phyloP scores from a whole-genome alignment of 2,888 invertebrate species.

The Drosophila diplacantha region DNA sequence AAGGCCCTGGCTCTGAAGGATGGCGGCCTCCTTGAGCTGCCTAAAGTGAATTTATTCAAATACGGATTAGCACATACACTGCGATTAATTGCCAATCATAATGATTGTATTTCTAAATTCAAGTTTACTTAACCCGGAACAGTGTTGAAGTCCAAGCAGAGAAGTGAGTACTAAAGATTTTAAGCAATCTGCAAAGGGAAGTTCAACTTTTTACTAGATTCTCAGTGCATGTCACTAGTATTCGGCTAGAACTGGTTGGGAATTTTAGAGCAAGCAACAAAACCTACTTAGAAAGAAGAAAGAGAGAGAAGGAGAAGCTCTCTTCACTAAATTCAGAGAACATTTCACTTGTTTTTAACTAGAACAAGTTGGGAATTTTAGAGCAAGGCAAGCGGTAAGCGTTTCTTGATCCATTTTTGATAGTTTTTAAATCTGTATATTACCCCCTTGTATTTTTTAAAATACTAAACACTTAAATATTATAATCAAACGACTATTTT shows the following conservation, averaged over 20 bases:
- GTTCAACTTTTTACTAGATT: too few species aligned
- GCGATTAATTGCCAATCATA: neutral
- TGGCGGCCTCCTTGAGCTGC: neutral
- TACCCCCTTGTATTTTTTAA: neutral
- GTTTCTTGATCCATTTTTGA: neutral
- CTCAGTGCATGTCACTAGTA: too few species aligned
- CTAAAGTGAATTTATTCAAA: conserved; percentile 6
- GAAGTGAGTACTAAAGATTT: too few species aligned
- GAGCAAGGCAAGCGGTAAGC: neutral
- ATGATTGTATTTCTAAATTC: neutral
- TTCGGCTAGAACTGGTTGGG: too few species aligned
- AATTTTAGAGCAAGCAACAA: too few species aligned
- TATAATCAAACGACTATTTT: rapidly evolving
- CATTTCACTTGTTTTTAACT: too few species aligned
- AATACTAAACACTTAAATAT: neutral
- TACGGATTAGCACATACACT: neutral
- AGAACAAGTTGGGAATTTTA: neutral
- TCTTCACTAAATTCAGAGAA: too few species aligned
- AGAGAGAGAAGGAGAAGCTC: too few species aligned
- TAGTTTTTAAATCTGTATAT: neutral
- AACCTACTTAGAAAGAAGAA: too few species aligned
- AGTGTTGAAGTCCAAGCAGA: neutral
- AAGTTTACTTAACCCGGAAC: too few species aligned
- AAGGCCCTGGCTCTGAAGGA: conserved; percentile 3
- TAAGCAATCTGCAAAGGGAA: too few species aligned